Percentiles rank a stretch among this genome's conserved stretches.
Conservation (phyloP, 2,113 vertebrate genomes). For the Arenaria interpres region DNA sequence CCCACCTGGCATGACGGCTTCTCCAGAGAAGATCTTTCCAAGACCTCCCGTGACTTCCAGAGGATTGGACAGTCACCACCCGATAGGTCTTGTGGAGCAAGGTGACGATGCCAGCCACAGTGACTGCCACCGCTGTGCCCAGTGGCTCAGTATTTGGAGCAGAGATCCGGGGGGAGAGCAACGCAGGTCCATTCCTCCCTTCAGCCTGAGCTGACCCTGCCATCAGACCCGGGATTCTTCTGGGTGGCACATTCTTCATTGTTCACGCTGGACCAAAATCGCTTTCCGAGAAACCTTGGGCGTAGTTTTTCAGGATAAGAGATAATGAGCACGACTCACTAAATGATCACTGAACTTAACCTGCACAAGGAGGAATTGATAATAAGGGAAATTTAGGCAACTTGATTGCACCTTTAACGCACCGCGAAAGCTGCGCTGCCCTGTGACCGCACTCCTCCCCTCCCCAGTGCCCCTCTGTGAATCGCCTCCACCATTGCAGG, state of each 20-base stretch:
- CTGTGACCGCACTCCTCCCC: neutral
- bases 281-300: neutral
- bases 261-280: neutral
- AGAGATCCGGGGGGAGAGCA: neutral
- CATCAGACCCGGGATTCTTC: neutral
- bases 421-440: neutral
- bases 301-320: neutral
- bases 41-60: neutral
- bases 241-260: neutral
- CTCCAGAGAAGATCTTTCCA: neutral
- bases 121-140: neutral
- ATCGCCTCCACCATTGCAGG: neutral
- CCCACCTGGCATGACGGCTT: accelerated
- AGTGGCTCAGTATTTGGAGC: neutral
- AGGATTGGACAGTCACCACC: neutral
- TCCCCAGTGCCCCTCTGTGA: neutral
- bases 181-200: neutral
- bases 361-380: neutral
- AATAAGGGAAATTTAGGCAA: neutral
- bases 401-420: neutral
- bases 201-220: neutral
- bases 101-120: neutral
- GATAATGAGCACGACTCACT: neutral
- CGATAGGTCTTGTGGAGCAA: neutral
- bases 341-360: neutral